A percentile compares a stretch with the other conserved stretches of the same genome.
Conservation (phyloP, 2,113 vertebrate genomes). For the Antechinus flavipes region DNA sequence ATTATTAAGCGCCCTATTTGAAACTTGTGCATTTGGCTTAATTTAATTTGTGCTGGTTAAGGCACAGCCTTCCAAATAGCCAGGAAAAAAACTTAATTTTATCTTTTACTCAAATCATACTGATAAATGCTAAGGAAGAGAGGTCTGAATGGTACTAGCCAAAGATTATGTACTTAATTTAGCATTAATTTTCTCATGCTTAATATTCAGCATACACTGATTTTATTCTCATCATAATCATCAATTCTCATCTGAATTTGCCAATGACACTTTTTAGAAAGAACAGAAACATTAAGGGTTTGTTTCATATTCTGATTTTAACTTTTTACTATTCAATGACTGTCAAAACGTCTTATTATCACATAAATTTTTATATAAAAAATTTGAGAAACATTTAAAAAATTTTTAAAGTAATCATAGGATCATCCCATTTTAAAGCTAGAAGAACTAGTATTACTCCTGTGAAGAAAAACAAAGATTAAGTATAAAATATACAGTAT, state of each 20-base stretch:
- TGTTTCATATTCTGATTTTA: slow-evolving; percentile 59
- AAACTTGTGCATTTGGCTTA: slow-evolving; percentile 64
- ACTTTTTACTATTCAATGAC: slow-evolving; percentile 56
- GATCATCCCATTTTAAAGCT: neutral
- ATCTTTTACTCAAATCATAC: slow-evolving; percentile 69
- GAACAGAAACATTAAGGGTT: slow-evolving; percentile 69
- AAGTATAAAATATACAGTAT: neutral
- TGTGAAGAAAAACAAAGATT: neutral
- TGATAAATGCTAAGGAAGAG: slow-evolving; percentile 68
- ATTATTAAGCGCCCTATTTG: slow-evolving; percentile 69
- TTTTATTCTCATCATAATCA: slow-evolving; percentile 70
- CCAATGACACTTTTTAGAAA: slow-evolving; percentile 45
- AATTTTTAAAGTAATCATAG: slow-evolving; percentile 21
- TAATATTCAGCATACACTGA: slow-evolving; percentile 68
- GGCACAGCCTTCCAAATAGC: slow-evolving; percentile 70
- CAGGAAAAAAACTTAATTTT: slow-evolving; percentile 74
- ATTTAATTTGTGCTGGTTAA: slow-evolving; percentile 75
- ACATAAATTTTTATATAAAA: slow-evolving; percentile 37
- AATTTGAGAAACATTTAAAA: slow-evolving; percentile 28
- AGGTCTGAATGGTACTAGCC: slow-evolving; percentile 57
- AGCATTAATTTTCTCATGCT: slow-evolving; percentile 70
- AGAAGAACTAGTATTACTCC: neutral
- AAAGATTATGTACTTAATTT: slow-evolving; percentile 70
- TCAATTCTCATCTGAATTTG: slow-evolving; percentile 69
- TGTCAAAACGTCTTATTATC: slow-evolving; percentile 58